Percentiles rank a stretch among this genome's conserved stretches.
Conservation (phyloP, 2,113 vertebrate species). For the Patagioenas fasciata region DNA sequence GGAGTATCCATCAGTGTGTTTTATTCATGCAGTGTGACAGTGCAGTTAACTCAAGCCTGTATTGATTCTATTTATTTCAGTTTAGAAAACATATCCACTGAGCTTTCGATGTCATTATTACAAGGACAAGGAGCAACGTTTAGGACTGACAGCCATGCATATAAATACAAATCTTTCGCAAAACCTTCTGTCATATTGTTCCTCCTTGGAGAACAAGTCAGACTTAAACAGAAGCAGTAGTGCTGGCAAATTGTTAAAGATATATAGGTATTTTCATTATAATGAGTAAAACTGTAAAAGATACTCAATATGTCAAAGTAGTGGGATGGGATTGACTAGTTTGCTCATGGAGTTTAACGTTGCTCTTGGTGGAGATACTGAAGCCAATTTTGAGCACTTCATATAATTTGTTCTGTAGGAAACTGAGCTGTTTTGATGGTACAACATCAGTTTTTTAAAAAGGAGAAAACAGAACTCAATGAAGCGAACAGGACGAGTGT, state of each 20-base stretch:
- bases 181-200: no score
- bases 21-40: constrained; percentile 29
- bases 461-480: neutral
- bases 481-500: neutral
- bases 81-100: constrained; percentile 25
- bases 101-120: neutral
- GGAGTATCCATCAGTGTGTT: neutral
- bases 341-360: neutral
- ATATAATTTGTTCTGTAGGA: neutral
- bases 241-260: neutral
- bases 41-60: constrained; percentile 5
- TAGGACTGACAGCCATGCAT: no score
- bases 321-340: neutral
- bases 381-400: neutral
- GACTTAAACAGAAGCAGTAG: no score
- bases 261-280: neutral
- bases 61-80: constrained; percentile 23
- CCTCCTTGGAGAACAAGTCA: no score
- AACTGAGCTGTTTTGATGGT: neutral
- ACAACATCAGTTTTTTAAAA: neutral
- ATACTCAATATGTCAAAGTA: neutral
- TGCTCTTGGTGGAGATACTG: neutral
- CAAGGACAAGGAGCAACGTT: neutral
- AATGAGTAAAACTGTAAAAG: neutral
- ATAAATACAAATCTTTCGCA: no score